phyloP scores from a whole-genome alignment of 2,888 invertebrate genomes.

The Stegana nigrithorax region DNA sequence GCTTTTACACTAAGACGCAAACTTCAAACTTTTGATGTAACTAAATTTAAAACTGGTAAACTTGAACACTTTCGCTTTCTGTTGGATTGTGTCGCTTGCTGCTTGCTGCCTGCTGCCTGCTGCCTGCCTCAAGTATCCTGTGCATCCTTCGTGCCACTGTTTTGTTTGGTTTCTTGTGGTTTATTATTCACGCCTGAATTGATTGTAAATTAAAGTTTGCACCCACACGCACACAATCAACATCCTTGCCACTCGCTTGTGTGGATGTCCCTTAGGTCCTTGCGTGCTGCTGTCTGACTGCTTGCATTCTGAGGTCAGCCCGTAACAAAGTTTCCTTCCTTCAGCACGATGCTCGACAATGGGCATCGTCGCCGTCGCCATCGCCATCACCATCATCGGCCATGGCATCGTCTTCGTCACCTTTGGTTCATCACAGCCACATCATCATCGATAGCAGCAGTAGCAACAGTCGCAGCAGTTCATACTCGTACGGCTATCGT shows the following conservation, averaged over 20 bases:
- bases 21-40: conserved; percentile 58
- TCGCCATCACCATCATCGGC: background rate
- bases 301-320: conserved; percentile 64
- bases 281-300: conserved; percentile 2
- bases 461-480: conserved; percentile 22
- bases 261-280: background rate
- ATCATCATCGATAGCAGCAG: conserved; percentile 2
- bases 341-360: conserved; percentile 21
- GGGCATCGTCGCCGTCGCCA: background rate
- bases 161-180: conserved; percentile 64
- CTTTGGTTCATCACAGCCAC: conserved; percentile 23
- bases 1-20: conserved; percentile 28
- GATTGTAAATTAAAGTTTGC: conserved; percentile 67
- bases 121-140: conserved; percentile 1
- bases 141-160: conserved; percentile 27
- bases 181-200: conserved; percentile 68
- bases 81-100: background rate
- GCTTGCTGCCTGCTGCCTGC: background rate
- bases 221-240: conserved; percentile 10
- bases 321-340: conserved; percentile 53
- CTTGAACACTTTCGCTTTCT: conserved; percentile 61
- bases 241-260: background rate
- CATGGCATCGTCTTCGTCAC: conserved; percentile 27
- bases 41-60: conserved; percentile 51
- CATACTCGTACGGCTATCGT: conserved; percentile 29